A percentile compares a stretch with the other conserved stretches of the same genome.
phyloP scores from a whole-genome alignment of 2,113 vertebrate species.

The Syngnathus typhle region DNA sequence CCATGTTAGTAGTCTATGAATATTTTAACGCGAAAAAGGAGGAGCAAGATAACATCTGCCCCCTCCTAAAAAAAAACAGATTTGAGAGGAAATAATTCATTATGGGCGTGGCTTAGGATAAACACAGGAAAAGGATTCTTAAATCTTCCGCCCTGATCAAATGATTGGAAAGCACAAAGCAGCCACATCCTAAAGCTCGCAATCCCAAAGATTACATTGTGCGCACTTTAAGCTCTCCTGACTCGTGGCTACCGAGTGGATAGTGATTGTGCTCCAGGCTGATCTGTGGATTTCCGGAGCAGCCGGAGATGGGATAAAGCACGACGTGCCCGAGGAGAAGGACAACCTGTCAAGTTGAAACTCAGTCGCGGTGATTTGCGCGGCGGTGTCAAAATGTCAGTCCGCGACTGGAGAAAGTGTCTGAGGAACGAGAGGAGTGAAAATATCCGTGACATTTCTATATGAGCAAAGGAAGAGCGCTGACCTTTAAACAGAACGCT shows the following conservation, averaged over 20 bases:
- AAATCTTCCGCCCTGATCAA: slow-evolving; percentile 39
- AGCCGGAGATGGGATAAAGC: slow-evolving; percentile 41
- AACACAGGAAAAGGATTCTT: slow-evolving; percentile 33
- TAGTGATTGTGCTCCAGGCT: slow-evolving; percentile 56
- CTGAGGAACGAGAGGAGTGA: background rate
- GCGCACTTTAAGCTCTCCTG: slow-evolving; percentile 44
- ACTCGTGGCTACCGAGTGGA: slow-evolving; percentile 33
- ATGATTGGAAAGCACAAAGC: slow-evolving; percentile 45
- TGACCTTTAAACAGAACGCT: slow-evolving; percentile 10
- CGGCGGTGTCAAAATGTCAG: slow-evolving; percentile 23
- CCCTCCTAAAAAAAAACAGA: slow-evolving; percentile 19
- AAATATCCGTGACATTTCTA: slow-evolving; percentile 25
- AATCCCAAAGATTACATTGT: slow-evolving; percentile 65
- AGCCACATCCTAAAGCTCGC: slow-evolving; percentile 42
- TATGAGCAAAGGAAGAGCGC: slow-evolving; percentile 16
- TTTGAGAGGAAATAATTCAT: slow-evolving; percentile 23
- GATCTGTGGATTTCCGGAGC: slow-evolving; percentile 57
- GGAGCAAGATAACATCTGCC: slow-evolving; percentile 28
- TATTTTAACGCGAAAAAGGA: slow-evolving; percentile 35
- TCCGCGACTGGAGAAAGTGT: slow-evolving; percentile 12
- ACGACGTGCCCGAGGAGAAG: slow-evolving; percentile 36
- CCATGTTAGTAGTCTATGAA: slow-evolving; percentile 17
- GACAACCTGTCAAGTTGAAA: slow-evolving; percentile 40
- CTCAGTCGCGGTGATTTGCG: slow-evolving; percentile 12
- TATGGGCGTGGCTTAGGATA: slow-evolving; percentile 25